Percentiles rank a stretch among this genome's conserved stretches.
These are phyloP conservation scores for Neuroscelio doddi DNA, from an alignment of 2,888 invertebrate genomes.

Conservation along the genomic window DNA sequence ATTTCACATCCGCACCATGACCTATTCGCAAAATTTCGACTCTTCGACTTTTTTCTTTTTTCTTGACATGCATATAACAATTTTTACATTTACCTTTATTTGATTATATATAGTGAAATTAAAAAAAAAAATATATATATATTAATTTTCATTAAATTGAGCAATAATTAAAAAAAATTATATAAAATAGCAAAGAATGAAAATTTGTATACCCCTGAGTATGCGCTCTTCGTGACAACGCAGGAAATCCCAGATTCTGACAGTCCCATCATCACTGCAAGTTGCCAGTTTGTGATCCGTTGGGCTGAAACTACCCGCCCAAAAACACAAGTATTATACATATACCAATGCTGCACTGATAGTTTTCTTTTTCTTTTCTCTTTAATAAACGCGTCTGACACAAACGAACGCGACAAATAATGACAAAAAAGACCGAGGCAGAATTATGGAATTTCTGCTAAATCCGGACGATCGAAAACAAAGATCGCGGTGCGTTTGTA, in stretches of 20 bases:
- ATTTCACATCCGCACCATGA: constrained; percentile 98
- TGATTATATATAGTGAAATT: too few species aligned
- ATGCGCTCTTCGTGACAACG: constrained; percentile 97
- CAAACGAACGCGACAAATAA: constrained; percentile 1
- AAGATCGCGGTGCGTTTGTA: too few species aligned
- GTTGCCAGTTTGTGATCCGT: constrained; percentile 99
- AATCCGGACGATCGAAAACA: too few species aligned
- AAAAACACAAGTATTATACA: constrained; percentile 63
- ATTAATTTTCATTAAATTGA: neutral
- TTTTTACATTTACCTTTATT: too few species aligned
- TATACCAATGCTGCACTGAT: constrained; percentile 38
- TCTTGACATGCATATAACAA: too few species aligned
- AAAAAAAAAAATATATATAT: too few species aligned
- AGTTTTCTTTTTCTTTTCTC: neutral
- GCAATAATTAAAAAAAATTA: neutral
- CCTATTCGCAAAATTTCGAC: constrained; percentile 77
- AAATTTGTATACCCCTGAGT: constrained; percentile 78
- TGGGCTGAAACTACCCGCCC: constrained; percentile 92
- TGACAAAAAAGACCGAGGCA: too few species aligned
- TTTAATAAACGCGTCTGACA: neutral
- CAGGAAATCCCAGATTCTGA: constrained; percentile 99
- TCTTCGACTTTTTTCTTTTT: too few species aligned
- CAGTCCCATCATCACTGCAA: constrained; percentile 99
- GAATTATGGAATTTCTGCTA: too few species aligned
- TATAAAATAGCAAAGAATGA: neutral